phyloP scores from a whole-genome alignment of 2,888 invertebrate species.

The Phengaris alcon region DNA sequence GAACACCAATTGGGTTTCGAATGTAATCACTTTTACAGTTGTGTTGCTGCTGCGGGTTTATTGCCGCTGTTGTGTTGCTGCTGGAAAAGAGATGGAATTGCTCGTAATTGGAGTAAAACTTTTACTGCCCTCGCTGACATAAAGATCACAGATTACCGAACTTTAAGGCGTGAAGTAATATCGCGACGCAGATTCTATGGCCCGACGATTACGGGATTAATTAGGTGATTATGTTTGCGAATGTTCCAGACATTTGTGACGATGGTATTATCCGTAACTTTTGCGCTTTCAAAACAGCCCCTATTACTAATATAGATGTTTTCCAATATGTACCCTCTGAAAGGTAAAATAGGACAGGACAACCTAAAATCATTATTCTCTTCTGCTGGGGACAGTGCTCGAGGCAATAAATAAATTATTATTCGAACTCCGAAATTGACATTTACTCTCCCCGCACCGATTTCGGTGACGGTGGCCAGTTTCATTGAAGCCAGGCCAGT shows the following conservation, averaged over 20 bases:
- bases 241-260: not conserved
- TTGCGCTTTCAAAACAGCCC: too few species aligned
- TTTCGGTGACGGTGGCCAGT: too few species aligned
- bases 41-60: conserved; percentile 9
- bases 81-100: not conserved
- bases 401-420: too few species aligned
- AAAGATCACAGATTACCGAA: not conserved
- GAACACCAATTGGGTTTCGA: not conserved
- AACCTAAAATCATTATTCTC: too few species aligned
- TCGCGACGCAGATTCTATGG: not conserved
- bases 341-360: too few species aligned
- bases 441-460: too few species aligned
- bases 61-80: not conserved
- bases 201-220: not conserved
- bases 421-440: too few species aligned
- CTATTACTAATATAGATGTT: too few species aligned
- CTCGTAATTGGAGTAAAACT: not conserved
- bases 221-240: not conserved
- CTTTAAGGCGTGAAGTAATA: not conserved
- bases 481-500: too few species aligned
- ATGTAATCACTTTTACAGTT: not conserved
- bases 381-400: too few species aligned
- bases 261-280: too few species aligned
- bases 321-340: too few species aligned
- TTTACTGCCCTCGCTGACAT: not conserved